Conservation (phyloP, 1,140 invertebrate genomes). For the Bombus soroeensis region DNA sequence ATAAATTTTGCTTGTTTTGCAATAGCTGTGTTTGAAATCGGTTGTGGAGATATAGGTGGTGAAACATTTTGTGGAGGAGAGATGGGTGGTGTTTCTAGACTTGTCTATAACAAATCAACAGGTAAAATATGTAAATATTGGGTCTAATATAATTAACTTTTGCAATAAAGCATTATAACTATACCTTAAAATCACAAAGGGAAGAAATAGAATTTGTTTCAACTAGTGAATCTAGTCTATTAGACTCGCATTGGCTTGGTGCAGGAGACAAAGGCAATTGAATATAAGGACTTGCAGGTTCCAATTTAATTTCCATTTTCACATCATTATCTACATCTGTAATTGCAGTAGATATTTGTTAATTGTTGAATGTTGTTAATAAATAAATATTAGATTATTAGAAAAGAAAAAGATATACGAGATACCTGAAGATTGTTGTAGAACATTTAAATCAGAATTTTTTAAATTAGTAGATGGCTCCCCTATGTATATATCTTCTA, state of each 20-base stretch:
- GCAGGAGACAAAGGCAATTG: constrained; percentile 71
- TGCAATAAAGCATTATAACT: neutral
- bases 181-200: constrained; percentile 59
- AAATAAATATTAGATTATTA: neutral
- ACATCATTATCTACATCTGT: constrained; percentile 17
- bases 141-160: neutral
- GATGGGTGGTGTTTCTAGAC: constrained; percentile 77
- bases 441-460: constrained; percentile 44
- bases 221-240: constrained; percentile 67
- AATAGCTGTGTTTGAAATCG: constrained; percentile 40
- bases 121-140: neutral
- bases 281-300: constrained; percentile 64
- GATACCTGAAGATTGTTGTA: constrained; percentile 49
- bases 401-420: neutral
- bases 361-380: neutral
- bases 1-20: constrained; percentile 64
- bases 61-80: constrained; percentile 74
- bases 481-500: constrained; percentile 55
- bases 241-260: constrained; percentile 71
- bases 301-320: constrained; percentile 65
- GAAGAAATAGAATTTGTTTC: constrained; percentile 38
- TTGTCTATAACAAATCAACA: constrained; percentile 59
- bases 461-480: constrained; percentile 51
- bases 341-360: neutral
- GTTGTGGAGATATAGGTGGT: constrained; percentile 68